phyloP scores from a whole-genome alignment of 2,888 invertebrate species.

The Microdon myrmicae region DNA sequence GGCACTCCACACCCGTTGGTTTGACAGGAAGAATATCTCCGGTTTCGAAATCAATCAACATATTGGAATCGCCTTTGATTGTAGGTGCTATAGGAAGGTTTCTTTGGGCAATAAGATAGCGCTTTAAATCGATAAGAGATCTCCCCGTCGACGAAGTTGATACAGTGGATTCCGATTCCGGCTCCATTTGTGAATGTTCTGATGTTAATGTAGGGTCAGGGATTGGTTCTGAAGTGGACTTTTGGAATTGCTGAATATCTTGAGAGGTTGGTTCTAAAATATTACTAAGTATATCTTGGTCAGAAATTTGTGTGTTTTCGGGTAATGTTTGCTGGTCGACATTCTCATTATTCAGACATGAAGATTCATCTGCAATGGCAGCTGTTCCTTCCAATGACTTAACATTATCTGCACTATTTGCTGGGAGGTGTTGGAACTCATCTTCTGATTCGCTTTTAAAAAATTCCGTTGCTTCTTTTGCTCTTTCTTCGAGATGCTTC shows the following conservation, averaged over 20 bases:
- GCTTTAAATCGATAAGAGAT: constrained; percentile 22
- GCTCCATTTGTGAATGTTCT: not conserved
- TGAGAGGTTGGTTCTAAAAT: constrained; percentile 4
- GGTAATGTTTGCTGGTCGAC: not conserved
- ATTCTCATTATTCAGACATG: not conserved
- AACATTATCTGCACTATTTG: constrained; percentile 31
- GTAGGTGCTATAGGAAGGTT: constrained; percentile 64
- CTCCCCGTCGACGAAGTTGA: not conserved
- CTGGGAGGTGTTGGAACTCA: constrained; percentile 44
- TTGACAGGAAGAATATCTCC: constrained; percentile 63
- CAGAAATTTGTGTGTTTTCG: not conserved
- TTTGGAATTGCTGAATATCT: not conserved
- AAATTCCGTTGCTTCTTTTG: constrained; percentile 78
- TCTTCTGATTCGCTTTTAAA: constrained; percentile 75
- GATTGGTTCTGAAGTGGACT: constrained; percentile 22
- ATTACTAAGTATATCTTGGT: constrained; percentile 5
- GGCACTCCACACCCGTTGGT: constrained; percentile 72
- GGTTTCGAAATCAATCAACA: constrained; percentile 73
- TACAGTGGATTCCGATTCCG: not conserved
- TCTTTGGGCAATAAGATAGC: constrained; percentile 45
- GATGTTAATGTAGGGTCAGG: constrained; percentile 46
- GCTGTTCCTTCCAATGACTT: constrained; percentile 7
- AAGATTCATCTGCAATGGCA: not conserved
- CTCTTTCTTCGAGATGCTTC: constrained; percentile 75
- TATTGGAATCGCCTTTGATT: constrained; percentile 69